phyloP scores from a whole-genome alignment of 2,113 vertebrate genomes.

The Lota lota region DNA sequence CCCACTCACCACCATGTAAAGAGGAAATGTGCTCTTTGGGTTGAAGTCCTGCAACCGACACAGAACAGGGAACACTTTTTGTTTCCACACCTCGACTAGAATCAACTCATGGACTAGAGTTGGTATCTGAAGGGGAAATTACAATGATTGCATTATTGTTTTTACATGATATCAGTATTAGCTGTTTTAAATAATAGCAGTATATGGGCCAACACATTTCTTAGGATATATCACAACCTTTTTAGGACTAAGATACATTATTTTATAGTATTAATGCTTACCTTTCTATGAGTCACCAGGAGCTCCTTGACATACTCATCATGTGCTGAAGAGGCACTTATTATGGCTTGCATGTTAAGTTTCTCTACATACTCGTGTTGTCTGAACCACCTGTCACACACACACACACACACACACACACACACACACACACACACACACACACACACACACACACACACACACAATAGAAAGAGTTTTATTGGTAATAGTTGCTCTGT shows the following conservation, averaged over 20 bases:
- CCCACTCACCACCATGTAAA: conserved; percentile 91
- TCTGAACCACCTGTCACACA: conserved; percentile 80
- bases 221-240: neutral
- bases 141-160: neutral
- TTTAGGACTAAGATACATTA: neutral
- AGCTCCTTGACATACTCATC: conserved; percentile 87
- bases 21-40: conserved; percentile 84
- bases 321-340: conserved; percentile 77
- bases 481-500: no score
- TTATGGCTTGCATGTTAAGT: conserved; percentile 91
- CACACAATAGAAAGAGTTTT: no score
- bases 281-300: conserved; percentile 84
- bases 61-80: conserved; percentile 86
- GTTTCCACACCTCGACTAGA: conserved; percentile 89
- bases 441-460: no score
- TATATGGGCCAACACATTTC: neutral
- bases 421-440: no score
- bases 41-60: conserved; percentile 88
- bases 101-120: conserved; percentile 86
- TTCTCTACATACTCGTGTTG: conserved; percentile 91
- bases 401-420: no score
- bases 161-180: neutral
- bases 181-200: neutral
- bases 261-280: conserved; percentile 44
- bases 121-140: conserved; percentile 74